A percentile compares a stretch with the other conserved stretches of the same genome.
Conservation (phyloP, 2,113 vertebrate genomes). For the Notothenia coriiceps region DNA sequence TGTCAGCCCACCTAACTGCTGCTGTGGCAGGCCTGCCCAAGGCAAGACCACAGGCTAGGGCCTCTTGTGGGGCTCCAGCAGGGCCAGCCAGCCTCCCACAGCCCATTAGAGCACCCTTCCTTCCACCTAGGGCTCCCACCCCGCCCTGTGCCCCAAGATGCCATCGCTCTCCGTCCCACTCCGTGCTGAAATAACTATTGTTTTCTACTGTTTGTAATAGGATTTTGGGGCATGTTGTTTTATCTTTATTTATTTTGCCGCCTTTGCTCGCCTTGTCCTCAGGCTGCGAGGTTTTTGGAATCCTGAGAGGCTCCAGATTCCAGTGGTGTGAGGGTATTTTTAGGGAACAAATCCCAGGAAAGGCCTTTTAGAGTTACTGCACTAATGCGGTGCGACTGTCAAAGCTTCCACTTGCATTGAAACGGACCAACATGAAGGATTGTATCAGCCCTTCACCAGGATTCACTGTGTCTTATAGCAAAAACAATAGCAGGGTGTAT, state of each 20-base stretch:
- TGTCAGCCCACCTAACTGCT: conserved; percentile 85
- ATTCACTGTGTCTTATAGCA: conserved; percentile 40
- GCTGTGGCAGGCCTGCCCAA: conserved; percentile 85
- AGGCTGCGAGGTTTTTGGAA: conserved; percentile 74
- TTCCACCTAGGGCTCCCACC: conserved; percentile 64
- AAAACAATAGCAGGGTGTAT: conserved; percentile 51
- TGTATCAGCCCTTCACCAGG: conserved; percentile 44
- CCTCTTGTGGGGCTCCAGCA: conserved; percentile 81
- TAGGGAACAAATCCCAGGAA: conserved; percentile 64
- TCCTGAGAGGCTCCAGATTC: conserved; percentile 49
- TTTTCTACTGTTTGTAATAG: conserved; percentile 69
- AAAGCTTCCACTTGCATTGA: conserved; percentile 49
- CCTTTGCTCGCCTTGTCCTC: conserved; percentile 71
- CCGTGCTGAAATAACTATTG: conserved; percentile 73
- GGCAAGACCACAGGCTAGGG: conserved; percentile 87
- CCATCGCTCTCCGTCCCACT: conserved; percentile 71
- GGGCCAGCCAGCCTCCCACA: conserved; percentile 74
- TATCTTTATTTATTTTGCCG: conserved; percentile 55
- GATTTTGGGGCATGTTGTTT: conserved; percentile 71
- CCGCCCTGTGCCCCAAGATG: conserved; percentile 78
- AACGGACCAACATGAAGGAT: conserved; percentile 49
- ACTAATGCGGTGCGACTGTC: conserved; percentile 75
- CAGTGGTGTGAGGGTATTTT: conserved; percentile 69
- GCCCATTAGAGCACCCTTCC: conserved; percentile 82
- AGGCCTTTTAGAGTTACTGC: conserved; percentile 66